Conservation (phyloP, 2,888 invertebrate genomes). For the Gastrophysa polygoni region DNA sequence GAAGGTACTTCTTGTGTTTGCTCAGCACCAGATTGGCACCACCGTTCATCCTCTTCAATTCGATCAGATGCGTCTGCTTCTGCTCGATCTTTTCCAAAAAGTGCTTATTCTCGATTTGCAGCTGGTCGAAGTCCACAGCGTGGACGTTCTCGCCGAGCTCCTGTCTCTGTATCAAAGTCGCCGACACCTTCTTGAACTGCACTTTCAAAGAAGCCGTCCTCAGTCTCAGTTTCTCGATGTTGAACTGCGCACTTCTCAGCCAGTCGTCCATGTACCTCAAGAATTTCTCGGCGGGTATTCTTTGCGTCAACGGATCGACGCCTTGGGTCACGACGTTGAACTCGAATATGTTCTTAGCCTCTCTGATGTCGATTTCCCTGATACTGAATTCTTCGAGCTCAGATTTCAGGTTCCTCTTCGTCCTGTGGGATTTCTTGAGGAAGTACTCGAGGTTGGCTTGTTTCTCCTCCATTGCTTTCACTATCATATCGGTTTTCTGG, state of each 20-base stretch:
- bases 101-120: slow-evolving; percentile 66
- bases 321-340: slow-evolving; percentile 56
- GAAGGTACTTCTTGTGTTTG: slow-evolving; percentile 64
- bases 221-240: slow-evolving; percentile 65
- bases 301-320: slow-evolving; percentile 63
- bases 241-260: slow-evolving; percentile 62
- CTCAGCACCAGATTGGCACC: slow-evolving; percentile 63
- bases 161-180: slow-evolving; percentile 62
- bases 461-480: slow-evolving; percentile 43
- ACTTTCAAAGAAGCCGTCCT: slow-evolving; percentile 64
- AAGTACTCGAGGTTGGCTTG: slow-evolving; percentile 35
- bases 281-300: slow-evolving; percentile 67
- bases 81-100: slow-evolving; percentile 62
- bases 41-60: slow-evolving; percentile 46
- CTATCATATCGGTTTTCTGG: slow-evolving; percentile 44
- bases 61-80: slow-evolving; percentile 58
- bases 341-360: slow-evolving; percentile 61
- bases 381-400: slow-evolving; percentile 61
- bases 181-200: slow-evolving; percentile 62
- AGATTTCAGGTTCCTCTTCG: slow-evolving; percentile 38
- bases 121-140: slow-evolving; percentile 68
- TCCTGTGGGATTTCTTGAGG: slow-evolving; percentile 36
- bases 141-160: slow-evolving; percentile 66
- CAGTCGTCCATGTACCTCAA: slow-evolving; percentile 65
- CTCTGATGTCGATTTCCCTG: slow-evolving; percentile 60